A percentile compares a stretch with the other conserved stretches of the same genome.
These are phyloP conservation scores for Lerema accius DNA, from an alignment of 1,140 invertebrate genomes.

Conservation along the genomic window DNA sequence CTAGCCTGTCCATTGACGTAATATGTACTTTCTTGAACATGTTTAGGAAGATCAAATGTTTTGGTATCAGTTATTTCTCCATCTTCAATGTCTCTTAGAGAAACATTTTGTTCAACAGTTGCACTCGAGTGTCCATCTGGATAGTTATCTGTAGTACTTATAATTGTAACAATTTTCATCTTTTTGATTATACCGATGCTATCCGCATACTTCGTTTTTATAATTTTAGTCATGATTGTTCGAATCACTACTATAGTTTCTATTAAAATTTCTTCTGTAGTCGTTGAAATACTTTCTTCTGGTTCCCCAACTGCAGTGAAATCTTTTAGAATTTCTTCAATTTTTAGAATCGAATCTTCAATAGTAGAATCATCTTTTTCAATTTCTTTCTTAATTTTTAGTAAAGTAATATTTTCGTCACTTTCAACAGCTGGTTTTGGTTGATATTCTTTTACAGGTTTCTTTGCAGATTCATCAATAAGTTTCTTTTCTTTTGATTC, in stretches of 20 bases:
- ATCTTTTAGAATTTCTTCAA: slow-evolving; percentile 32
- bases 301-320: slow-evolving; percentile 15
- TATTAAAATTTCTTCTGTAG: slow-evolving; percentile 25
- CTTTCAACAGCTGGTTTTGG: no score
- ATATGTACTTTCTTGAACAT: slow-evolving; percentile 31
- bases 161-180: slow-evolving; percentile 32
- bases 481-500: no score
- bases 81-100: slow-evolving; percentile 3
- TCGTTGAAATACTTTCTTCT: slow-evolving; percentile 16
- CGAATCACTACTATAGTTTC: slow-evolving; percentile 15
- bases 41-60: slow-evolving; percentile 33
- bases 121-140: slow-evolving; percentile 26
- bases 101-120: slow-evolving; percentile 1
- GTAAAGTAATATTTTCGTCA: not conserved
- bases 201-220: slow-evolving; percentile 28
- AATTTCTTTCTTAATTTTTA: slow-evolving; percentile 1
- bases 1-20: slow-evolving; percentile 26
- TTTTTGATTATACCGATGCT: slow-evolving; percentile 28
- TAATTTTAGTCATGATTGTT: slow-evolving; percentile 33
- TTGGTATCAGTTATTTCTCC: slow-evolving; percentile 21
- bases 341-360: slow-evolving; percentile 23
- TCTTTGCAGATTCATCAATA: no score
- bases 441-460: no score
- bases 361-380: slow-evolving; percentile 4
- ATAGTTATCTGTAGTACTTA: slow-evolving; percentile 38